A percentile compares a stretch with the other conserved stretches of the same genome.
phyloP scores from a whole-genome alignment of 2,888 invertebrate species.

The Hipparchia semele region DNA sequence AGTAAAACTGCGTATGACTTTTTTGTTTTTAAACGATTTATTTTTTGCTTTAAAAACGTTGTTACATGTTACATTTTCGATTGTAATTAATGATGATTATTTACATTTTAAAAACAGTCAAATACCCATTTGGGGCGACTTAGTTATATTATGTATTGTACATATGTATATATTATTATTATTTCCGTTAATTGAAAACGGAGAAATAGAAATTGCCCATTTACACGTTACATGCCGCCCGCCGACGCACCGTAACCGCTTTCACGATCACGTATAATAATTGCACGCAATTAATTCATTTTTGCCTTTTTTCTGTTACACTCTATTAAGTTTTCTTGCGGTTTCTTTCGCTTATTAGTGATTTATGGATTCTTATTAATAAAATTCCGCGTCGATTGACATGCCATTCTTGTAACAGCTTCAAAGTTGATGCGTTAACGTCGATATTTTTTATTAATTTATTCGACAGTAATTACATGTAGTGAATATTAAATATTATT shows the following conservation, averaged over 20 bases:
- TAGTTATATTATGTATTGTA: too few relatives aligned
- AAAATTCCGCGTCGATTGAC: conserved; percentile 22
- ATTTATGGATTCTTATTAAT: conserved; percentile 34
- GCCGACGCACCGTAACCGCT: conserved; percentile 72
- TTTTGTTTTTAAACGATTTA: too few relatives aligned
- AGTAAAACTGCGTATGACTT: too few relatives aligned
- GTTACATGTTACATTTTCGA: too few relatives aligned
- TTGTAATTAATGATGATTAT: too few relatives aligned
- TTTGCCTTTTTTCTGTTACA: conserved; percentile 73
- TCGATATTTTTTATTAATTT: too few relatives aligned
- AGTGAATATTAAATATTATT: too few relatives aligned
- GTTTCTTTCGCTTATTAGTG: conserved; percentile 64
- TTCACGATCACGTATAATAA: conserved; percentile 74
- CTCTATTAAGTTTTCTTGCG: conserved; percentile 74
- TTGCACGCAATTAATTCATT: conserved; percentile 73
- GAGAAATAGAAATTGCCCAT: conserved; percentile 38
- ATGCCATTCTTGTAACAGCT: conserved; percentile 12
- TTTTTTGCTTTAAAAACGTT: too few relatives aligned
- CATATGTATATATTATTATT: background rate
- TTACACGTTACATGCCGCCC: conserved; percentile 54
- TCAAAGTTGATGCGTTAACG: background rate
- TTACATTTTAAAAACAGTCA: too few relatives aligned
- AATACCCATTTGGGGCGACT: too few relatives aligned
- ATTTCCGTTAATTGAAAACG: conserved; percentile 30
- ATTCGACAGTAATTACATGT: too few relatives aligned